phyloP scores from a whole-genome alignment of 1,140 invertebrate genomes.

The Lamellibrachia luymesi region DNA sequence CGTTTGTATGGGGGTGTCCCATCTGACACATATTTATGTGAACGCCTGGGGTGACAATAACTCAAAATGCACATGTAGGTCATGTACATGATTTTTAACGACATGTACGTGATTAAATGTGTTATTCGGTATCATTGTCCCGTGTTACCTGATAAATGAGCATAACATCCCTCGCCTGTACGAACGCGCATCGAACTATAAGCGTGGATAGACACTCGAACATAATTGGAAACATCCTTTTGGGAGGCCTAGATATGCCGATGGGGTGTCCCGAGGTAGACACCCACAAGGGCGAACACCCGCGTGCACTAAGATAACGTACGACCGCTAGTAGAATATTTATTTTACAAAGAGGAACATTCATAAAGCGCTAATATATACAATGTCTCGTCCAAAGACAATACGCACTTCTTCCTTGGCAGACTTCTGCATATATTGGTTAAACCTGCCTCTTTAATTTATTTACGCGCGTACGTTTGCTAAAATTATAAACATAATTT shows the following conservation, averaged over 20 bases:
- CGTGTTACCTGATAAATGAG: neutral
- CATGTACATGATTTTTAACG: neutral
- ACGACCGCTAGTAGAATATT: neutral
- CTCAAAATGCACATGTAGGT: neutral
- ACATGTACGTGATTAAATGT: conserved; percentile 1
- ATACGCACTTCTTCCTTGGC: too few relatives aligned
- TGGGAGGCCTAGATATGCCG: too few relatives aligned
- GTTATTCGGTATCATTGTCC: neutral
- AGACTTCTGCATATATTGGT: too few relatives aligned
- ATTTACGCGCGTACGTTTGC: too few relatives aligned
- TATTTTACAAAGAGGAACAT: neutral
- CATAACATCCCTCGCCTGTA: neutral
- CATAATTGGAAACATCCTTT: neutral
- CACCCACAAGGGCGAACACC: too few relatives aligned
- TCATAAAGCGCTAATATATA: neutral
- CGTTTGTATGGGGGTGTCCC: neutral
- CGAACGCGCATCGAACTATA: neutral
- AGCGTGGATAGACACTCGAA: neutral
- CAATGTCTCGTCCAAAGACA: neutral
- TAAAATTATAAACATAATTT: too few relatives aligned
- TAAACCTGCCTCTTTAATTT: too few relatives aligned
- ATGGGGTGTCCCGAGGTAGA: too few relatives aligned
- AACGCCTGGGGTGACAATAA: neutral
- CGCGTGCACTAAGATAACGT: too few relatives aligned
- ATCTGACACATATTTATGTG: neutral